phyloP scores from a whole-genome alignment of 1,140 invertebrate genomes.

The Euwallacea fornicatus region DNA sequence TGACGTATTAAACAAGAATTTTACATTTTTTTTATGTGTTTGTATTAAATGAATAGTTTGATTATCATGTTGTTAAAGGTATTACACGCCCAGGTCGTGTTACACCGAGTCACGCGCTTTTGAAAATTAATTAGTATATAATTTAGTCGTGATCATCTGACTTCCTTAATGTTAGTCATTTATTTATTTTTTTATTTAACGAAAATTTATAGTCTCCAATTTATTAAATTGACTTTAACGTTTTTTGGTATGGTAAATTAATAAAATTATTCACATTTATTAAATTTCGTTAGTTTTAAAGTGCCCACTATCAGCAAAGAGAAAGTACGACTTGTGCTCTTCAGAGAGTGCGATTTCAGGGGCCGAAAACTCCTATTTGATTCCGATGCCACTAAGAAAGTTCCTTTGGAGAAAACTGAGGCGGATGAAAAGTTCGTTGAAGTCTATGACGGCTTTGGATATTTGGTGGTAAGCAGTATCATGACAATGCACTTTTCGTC shows the following conservation, averaged over 20 bases:
- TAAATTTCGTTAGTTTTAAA: neutral
- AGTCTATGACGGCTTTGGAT: slow-evolving; percentile 59
- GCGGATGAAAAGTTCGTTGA: slow-evolving; percentile 53
- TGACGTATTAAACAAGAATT: too few relatives aligned
- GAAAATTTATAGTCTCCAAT: too few relatives aligned
- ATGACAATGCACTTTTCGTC: neutral
- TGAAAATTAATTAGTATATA: too few relatives aligned
- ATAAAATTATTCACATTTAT: slow-evolving; percentile 7
- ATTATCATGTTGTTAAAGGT: too few relatives aligned
- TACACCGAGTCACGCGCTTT: too few relatives aligned
- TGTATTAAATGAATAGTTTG: too few relatives aligned
- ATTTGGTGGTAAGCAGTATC: slow-evolving; percentile 55
- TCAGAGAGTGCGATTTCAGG: slow-evolving; percentile 80
- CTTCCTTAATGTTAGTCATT: too few relatives aligned
- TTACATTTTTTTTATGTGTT: too few relatives aligned
- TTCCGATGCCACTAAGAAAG: slow-evolving; percentile 70
- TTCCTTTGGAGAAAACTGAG: slow-evolving; percentile 47
- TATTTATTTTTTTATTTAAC: too few relatives aligned
- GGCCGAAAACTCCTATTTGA: slow-evolving; percentile 83
- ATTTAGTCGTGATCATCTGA: too few relatives aligned
- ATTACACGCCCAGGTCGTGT: too few relatives aligned
- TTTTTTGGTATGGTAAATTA: neutral
- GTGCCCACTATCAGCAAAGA: slow-evolving; percentile 57
- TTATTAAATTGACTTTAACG: too few relatives aligned
- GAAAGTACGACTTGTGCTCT: slow-evolving; percentile 77